A percentile compares a stretch with the other conserved stretches of the same genome.
Conservation (phyloP, 2,113 vertebrate genomes). For the Psilopogon haemacephalus region DNA sequence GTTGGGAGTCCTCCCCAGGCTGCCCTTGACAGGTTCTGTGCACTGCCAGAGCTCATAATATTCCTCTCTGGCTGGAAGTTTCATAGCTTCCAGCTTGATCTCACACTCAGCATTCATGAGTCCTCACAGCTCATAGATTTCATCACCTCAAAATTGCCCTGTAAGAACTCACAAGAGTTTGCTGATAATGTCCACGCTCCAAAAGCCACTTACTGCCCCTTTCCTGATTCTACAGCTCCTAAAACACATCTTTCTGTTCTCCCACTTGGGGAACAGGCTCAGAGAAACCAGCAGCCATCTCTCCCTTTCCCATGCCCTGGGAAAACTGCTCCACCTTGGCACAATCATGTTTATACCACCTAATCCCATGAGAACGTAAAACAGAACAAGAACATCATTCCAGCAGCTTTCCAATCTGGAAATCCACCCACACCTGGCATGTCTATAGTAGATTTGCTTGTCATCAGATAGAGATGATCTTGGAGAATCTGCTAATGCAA, state of each 20-base stretch:
- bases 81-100: background rate
- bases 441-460: rapidly evolving
- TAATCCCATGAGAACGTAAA: background rate
- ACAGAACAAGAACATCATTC: background rate
- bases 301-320: background rate
- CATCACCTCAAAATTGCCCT: background rate
- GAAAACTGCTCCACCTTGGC: background rate
- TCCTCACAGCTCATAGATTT: background rate
- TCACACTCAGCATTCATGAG: rapidly evolving
- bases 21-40: background rate
- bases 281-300: background rate
- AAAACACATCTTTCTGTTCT: background rate
- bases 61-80: background rate
- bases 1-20: background rate
- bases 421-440: background rate
- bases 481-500: background rate
- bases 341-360: rapidly evolving
- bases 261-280: background rate
- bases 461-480: background rate
- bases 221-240: background rate
- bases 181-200: rapidly evolving
- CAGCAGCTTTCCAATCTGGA: background rate
- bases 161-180: background rate
- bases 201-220: background rate
- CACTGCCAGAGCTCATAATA: background rate